phyloP scores from a whole-genome alignment of 2,113 vertebrate genomes.

The Megaceryle torquata region DNA sequence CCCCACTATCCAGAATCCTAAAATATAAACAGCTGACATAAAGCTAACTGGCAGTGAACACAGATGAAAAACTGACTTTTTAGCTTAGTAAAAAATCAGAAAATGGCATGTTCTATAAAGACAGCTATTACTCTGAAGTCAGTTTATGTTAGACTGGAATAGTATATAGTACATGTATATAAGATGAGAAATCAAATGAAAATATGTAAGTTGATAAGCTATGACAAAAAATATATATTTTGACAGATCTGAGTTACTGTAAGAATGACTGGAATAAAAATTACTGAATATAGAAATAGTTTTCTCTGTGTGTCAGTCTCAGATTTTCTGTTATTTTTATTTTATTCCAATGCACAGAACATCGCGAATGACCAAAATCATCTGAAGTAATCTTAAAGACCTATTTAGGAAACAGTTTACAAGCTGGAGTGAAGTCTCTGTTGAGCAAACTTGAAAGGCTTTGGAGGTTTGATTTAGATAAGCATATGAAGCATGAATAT shows the following conservation, averaged over 20 bases:
- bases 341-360: not conserved
- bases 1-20: not conserved
- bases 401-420: not conserved
- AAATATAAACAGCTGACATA: not conserved
- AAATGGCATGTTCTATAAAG: not conserved
- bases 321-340: not conserved
- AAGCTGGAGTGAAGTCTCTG: not conserved
- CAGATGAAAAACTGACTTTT: not conserved
- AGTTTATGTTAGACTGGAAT: not conserved
- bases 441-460: not conserved
- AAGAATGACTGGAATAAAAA: not conserved
- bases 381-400: conserved; percentile 8
- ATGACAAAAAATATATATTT: not conserved
- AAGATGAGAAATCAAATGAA: conserved; percentile 20
- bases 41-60: not conserved
- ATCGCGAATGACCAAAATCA: conserved; percentile 3
- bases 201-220: not conserved
- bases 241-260: not conserved
- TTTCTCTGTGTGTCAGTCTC: not conserved
- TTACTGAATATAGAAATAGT: not conserved
- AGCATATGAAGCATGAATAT: not conserved
- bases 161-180: not conserved
- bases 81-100: not conserved
- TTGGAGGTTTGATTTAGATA: not conserved
- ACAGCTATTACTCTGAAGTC: not conserved